Evolutionary conservation across 2,888 invertebrate species (phyloP).

Genomic region (Nymphalis c-album): DNA sequence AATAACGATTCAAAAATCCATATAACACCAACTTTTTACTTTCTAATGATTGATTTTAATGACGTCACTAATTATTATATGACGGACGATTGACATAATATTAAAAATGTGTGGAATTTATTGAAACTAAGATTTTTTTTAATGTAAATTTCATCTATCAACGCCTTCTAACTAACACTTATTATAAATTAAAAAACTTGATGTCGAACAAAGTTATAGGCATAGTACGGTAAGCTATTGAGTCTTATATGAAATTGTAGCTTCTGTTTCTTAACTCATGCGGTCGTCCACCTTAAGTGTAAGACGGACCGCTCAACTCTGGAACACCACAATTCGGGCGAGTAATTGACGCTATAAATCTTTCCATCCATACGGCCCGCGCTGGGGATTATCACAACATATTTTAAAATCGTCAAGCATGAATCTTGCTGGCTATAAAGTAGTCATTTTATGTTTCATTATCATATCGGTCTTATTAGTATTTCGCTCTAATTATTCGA

Average conservation of each 20-base stretch:
- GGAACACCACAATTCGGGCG: constrained; percentile 2
- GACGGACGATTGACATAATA: too few relatives aligned
- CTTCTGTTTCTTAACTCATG: background rate
- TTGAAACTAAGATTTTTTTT: too few relatives aligned
- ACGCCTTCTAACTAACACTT: too few relatives aligned
- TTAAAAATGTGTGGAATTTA: too few relatives aligned
- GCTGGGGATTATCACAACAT: constrained; percentile 9
- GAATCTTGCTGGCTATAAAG: background rate
- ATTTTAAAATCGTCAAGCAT: constrained; percentile 18
- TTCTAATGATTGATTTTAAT: too few relatives aligned
- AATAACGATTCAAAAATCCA: too few relatives aligned
- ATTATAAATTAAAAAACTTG: too few relatives aligned
- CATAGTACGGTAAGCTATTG: too few relatives aligned
- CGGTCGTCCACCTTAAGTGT: constrained; percentile 3
- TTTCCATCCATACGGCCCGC: background rate
- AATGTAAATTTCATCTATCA: too few relatives aligned
- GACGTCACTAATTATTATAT: too few relatives aligned
- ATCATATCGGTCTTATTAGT: background rate
- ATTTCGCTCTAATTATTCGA: background rate
- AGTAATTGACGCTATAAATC: constrained; percentile 22
- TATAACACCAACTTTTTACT: too few relatives aligned
- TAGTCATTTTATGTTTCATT: background rate
- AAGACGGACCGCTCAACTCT: background rate
- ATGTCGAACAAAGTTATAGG: too few relatives aligned
- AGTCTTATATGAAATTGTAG: background rate